Conservation (phyloP, 2,113 vertebrate genomes). For the Mormoops blainvillei region DNA sequence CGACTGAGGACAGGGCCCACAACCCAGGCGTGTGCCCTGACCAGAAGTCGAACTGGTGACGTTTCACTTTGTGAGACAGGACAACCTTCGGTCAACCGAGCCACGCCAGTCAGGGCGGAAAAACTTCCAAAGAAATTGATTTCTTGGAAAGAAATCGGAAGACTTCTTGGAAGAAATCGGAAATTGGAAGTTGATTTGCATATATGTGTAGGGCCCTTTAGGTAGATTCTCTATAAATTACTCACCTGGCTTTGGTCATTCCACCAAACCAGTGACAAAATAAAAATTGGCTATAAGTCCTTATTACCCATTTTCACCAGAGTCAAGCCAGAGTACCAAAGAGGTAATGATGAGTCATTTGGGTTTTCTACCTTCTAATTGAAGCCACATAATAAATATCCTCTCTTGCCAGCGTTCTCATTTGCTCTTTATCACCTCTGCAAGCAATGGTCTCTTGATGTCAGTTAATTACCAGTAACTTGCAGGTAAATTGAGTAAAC, state of each 20-base stretch:
- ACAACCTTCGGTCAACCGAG: too few relatives aligned
- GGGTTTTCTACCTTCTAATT: not conserved
- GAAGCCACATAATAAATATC: not conserved
- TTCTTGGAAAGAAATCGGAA: too few relatives aligned
- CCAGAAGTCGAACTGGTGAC: too few relatives aligned
- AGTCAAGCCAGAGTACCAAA: not conserved
- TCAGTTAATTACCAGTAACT: conserved; percentile 68
- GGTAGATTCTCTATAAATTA: not conserved
- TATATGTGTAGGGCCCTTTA: not conserved
- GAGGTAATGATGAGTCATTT: not conserved
- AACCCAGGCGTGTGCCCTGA: too few relatives aligned
- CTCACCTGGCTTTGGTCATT: not conserved
- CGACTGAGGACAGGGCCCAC: too few relatives aligned
- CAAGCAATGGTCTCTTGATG: conserved; percentile 44
- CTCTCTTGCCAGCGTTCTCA: not conserved
- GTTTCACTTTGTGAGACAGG: too few relatives aligned
- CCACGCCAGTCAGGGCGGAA: not conserved
- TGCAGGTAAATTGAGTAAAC: conserved; percentile 69
- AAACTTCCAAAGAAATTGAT: not conserved
- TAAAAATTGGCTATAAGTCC: not conserved
- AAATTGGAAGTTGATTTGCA: too few relatives aligned
- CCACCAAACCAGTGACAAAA: not conserved
- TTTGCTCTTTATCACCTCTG: conserved; percentile 2
- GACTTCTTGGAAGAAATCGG: too few relatives aligned
- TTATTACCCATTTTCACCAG: not conserved